A percentile compares a stretch with the other conserved stretches of the same genome.
phyloP scores from a whole-genome alignment of 2,888 invertebrate genomes.

The Temnothorax ravouxi region DNA sequence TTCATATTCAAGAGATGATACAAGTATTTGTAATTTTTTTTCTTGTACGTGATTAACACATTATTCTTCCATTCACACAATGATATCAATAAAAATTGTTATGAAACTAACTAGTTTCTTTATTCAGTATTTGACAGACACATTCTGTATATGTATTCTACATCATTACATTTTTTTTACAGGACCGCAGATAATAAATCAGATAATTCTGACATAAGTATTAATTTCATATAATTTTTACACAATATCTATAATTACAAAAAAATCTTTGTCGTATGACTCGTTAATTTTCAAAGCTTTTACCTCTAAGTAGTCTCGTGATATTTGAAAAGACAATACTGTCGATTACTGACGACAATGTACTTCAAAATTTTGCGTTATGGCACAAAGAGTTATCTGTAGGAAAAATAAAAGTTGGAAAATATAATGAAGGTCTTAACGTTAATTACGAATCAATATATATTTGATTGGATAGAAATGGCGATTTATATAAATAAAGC shows the following conservation, averaged over 20 bases:
- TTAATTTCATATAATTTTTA: conserved; percentile 77
- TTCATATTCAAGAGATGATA: conserved; percentile 58
- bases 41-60: conserved; percentile 71
- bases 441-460: conserved; percentile 26
- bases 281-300: conserved; percentile 60
- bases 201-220: conserved; percentile 67
- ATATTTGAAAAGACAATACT: conserved; percentile 51
- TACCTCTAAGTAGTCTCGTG: conserved; percentile 55
- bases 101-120: conserved; percentile 71
- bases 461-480: conserved; percentile 34
- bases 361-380: conserved; percentile 77
- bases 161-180: conserved; percentile 63
- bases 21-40: conserved; percentile 67
- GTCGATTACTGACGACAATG: conserved; percentile 58
- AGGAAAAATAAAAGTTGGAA: conserved; percentile 50
- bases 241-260: conserved; percentile 78
- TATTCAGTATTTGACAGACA: conserved; percentile 55
- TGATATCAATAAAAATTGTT: conserved; percentile 82
- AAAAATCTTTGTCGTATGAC: conserved; percentile 71
- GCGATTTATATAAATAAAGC: conserved; percentile 2
- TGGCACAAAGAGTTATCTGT: conserved; percentile 80
- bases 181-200: conserved; percentile 56
- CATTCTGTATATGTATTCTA: conserved; percentile 42
- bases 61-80: conserved; percentile 79
- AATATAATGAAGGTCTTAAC: neutral